A percentile compares a stretch with the other conserved stretches of the same genome.
These are phyloP conservation scores for Epistrophe grossulariae DNA, from an alignment of 2,888 invertebrate species.

Conservation along the genomic window DNA sequence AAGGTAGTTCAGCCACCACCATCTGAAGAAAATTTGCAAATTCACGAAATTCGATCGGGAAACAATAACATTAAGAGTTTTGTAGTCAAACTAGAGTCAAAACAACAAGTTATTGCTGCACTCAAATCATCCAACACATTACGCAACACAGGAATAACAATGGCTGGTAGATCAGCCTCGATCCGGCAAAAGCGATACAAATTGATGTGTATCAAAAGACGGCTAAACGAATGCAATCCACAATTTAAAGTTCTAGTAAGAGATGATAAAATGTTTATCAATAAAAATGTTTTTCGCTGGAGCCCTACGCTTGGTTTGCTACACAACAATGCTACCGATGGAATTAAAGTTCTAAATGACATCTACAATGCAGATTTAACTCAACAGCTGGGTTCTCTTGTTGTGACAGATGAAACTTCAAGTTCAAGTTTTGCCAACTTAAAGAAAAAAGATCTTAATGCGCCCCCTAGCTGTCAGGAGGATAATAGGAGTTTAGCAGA, in stretches of 20 bases:
- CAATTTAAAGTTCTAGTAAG: background rate
- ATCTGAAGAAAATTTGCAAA: background rate
- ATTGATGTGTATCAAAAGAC: background rate
- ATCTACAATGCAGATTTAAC: background rate
- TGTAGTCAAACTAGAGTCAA: background rate
- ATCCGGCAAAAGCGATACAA: background rate
- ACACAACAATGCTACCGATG: background rate
- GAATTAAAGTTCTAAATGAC: background rate
- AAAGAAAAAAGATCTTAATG: background rate
- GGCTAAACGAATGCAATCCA: background rate
- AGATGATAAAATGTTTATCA: background rate
- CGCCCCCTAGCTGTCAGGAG: background rate
- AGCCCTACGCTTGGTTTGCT: background rate
- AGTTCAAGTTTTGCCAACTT: background rate
- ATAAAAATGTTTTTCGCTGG: background rate
- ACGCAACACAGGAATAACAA: background rate
- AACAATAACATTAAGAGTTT: background rate
- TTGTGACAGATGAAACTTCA: background rate
- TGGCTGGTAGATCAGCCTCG: background rate
- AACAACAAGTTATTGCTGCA: slow-evolving; percentile 1
- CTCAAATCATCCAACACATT: background rate
- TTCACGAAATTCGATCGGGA: background rate
- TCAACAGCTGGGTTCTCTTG: background rate
- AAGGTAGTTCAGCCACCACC: background rate
- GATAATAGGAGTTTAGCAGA: background rate